Conservation (phyloP, 2,888 invertebrate species). For the Heteromyza rotundicornis region DNA sequence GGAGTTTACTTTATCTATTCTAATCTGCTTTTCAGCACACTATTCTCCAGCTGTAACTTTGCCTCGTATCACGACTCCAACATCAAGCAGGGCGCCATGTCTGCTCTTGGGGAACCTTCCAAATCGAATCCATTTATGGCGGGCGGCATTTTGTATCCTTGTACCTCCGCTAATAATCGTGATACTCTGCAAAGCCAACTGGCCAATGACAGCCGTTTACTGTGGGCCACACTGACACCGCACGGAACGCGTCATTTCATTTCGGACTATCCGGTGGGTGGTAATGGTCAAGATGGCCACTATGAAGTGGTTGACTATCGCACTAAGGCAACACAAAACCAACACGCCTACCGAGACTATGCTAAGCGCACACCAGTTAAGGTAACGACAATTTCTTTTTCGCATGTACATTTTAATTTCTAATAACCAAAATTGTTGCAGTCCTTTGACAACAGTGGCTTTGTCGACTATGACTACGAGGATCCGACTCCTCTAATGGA, state of each 20-base stretch:
- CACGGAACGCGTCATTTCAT: conserved; percentile 81
- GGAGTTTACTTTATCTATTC: too few relatives aligned
- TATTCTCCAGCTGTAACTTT: conserved; percentile 52
- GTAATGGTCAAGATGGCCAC: conserved; percentile 68
- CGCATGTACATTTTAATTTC: not conserved
- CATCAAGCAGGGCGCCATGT: conserved; percentile 67
- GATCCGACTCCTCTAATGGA: conserved; percentile 79
- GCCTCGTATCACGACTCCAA: conserved; percentile 61
- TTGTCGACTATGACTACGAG: conserved; percentile 82
- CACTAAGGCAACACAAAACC: conserved; percentile 50
- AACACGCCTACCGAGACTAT: conserved; percentile 51
- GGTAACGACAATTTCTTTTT: conserved; percentile 37
- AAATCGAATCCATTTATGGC: conserved; percentile 63
- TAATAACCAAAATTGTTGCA: conserved; percentile 30
- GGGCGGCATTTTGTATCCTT: conserved; percentile 68
- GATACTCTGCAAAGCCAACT: conserved; percentile 62
- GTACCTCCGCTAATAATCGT: conserved; percentile 64
- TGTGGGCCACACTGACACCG: conserved; percentile 86
- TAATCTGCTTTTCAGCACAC: conserved; percentile 28
- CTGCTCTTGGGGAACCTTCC: conserved; percentile 65
- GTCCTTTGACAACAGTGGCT: conserved; percentile 76
- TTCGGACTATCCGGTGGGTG: conserved; percentile 65
- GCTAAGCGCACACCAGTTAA: conserved; percentile 57
- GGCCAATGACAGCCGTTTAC: conserved; percentile 71
- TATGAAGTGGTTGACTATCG: conserved; percentile 73